phyloP scores from a whole-genome alignment of 2,888 invertebrate genomes.

The Fragum whitleyi region DNA sequence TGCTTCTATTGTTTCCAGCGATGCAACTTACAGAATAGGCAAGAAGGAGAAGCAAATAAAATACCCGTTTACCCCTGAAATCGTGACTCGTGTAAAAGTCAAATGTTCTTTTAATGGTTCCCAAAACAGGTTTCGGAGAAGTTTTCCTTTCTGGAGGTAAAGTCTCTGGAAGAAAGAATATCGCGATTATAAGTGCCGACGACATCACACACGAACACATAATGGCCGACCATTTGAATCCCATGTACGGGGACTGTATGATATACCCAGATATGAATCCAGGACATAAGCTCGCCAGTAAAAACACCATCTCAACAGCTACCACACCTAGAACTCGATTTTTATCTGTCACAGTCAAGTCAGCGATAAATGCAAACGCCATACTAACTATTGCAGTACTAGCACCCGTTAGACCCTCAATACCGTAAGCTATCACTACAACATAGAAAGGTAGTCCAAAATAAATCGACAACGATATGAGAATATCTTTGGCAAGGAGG shows the following conservation, averaged over 20 bases:
- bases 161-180: constrained; percentile 48
- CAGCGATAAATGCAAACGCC: constrained; percentile 48
- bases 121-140: neutral
- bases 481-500: constrained; percentile 1
- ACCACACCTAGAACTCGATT: constrained; percentile 43
- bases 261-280: constrained; percentile 43
- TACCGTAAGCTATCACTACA: constrained; percentile 14
- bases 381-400: constrained; percentile 22
- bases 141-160: constrained; percentile 20
- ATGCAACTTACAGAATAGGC: constrained; percentile 38
- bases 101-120: constrained; percentile 27
- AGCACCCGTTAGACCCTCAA: constrained; percentile 44
- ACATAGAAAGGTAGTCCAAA: constrained; percentile 12
- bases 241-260: constrained; percentile 28
- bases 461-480: constrained; percentile 32
- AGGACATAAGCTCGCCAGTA: constrained; percentile 21
- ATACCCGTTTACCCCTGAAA: constrained; percentile 42
- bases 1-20: constrained; percentile 21
- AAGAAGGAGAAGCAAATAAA: constrained; percentile 40
- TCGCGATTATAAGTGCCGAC: constrained; percentile 25
- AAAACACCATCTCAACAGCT: constrained; percentile 29
- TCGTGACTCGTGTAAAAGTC: constrained; percentile 52
- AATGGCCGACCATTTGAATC: constrained; percentile 35
- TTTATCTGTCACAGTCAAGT: constrained; percentile 27
- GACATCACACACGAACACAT: constrained; percentile 27